phyloP scores from a whole-genome alignment of 2,797 vertebrate species.

The Anabacerthia variegaticeps region DNA sequence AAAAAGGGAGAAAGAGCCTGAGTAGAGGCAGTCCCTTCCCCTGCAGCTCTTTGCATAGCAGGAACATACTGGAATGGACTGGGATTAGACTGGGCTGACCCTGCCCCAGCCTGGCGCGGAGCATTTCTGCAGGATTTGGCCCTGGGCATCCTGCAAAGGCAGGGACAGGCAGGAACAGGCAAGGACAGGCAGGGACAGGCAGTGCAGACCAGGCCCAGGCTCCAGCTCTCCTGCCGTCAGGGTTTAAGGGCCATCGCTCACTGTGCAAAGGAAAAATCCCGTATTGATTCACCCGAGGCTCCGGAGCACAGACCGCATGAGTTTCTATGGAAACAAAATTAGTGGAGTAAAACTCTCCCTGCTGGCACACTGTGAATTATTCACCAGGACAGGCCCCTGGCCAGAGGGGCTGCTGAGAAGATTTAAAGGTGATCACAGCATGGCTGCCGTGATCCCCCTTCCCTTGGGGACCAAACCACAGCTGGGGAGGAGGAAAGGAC shows the following conservation, averaged over 20 bases:
- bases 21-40: neutral
- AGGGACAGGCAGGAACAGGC: neutral
- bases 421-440: conserved; percentile 48
- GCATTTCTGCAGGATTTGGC: neutral
- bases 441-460: neutral
- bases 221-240: neutral
- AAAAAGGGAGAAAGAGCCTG: neutral
- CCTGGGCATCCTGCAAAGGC: neutral
- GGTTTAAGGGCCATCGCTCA: neutral
- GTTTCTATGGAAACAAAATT: conserved; percentile 78
- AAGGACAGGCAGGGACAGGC: neutral
- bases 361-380: conserved; percentile 64
- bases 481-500: neutral
- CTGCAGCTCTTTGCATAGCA: neutral
- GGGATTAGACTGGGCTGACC: neutral
- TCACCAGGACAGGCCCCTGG: conserved; percentile 48
- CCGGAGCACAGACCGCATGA: conserved; percentile 55
- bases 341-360: conserved; percentile 61
- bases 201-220: neutral
- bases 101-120: neutral
- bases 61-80: neutral
- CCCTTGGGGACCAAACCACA: neutral
- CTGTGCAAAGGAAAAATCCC: conserved; percentile 12
- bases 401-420: conserved; percentile 55
- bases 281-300: conserved; percentile 64